Evolutionary conservation across 2,797 vertebrate genomes (phyloP), one percentile per base, ranked within the genome.

Genomic region (Melanitta fusca): DNA sequence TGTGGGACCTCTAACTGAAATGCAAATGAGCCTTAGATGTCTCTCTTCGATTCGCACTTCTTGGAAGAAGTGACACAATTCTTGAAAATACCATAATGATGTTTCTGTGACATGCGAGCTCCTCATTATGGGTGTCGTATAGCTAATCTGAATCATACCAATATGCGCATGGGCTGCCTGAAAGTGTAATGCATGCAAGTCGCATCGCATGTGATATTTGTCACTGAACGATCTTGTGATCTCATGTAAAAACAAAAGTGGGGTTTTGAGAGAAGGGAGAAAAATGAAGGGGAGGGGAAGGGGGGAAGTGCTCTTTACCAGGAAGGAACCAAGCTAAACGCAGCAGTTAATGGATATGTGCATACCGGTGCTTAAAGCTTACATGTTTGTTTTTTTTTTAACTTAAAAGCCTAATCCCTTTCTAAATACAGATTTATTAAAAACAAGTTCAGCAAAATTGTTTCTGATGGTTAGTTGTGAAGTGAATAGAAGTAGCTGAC

Each of bases 51-150:
- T 85, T 94, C 61, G 77, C 15, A 6, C 54, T 96, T 95, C 90
- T 88, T 94, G 95, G 91, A 97, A 94, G 86, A 88, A 82, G 39
- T 91, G 88, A 87, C 70, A 80, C 34, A 71, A 25, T 83, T 95
- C 91, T 93, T 85, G 96, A 94, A 95, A 91, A 88, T 80, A 39
- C 6, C 71, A 30, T 74, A 70, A 70, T 88, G 80, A 27, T 88
- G 43, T 86, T 96, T 95, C 73, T 90, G 64, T 95, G 96, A 91
- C 5, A 2, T 74, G 38, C 8, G 21, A 21, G 21, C 54, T 85
- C 71, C 89, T 79, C 39, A 60, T 92, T 84, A 28, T 10, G 22
- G 41, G 61, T 8, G 4, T 21, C 28, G 11, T 49, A 8, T 3
- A 80, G 49, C 74, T 89, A 53, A 73, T 89, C 47, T 95, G 95